Percentiles rank a stretch among this genome's conserved stretches.
Conservation (phyloP, 2,113 vertebrate species). For the Catharus fuscescens region DNA sequence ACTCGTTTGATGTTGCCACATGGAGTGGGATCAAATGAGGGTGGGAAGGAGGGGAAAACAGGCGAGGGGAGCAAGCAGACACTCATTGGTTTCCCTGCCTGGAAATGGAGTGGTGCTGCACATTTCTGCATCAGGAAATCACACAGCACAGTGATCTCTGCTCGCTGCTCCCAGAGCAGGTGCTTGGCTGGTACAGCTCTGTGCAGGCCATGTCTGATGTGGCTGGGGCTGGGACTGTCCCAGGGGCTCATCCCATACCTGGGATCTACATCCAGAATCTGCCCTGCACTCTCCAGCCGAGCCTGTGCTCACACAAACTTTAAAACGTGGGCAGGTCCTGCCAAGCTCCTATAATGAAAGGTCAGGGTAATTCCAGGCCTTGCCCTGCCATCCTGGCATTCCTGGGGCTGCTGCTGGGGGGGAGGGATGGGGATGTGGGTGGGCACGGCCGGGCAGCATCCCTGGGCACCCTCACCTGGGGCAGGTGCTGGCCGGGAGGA, state of each 20-base stretch:
- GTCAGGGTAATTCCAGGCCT: background rate
- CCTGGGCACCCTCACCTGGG: background rate
- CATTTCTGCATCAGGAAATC: background rate
- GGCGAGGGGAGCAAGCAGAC: background rate
- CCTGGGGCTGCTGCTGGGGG: background rate
- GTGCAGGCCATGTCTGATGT: accelerated
- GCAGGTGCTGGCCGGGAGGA: background rate
- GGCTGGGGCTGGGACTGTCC: background rate
- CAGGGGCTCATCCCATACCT: background rate
- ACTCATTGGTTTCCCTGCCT: background rate
- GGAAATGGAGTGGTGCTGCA: background rate
- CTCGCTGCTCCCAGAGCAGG: background rate
- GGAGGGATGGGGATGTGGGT: background rate
- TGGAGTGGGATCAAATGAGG: background rate
- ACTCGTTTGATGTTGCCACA: background rate
- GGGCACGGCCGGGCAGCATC: background rate
- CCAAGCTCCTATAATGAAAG: background rate
- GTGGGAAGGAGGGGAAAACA: background rate
- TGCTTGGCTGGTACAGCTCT: background rate
- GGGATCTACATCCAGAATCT: accelerated
- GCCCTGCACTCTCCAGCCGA: accelerated
- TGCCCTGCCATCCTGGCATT: background rate
- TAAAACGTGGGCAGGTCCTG: accelerated
- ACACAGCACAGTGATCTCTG: background rate
- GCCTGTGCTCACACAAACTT: background rate